phyloP scores from a whole-genome alignment of 2,113 vertebrate genomes.

The Tetrax tetrax region DNA sequence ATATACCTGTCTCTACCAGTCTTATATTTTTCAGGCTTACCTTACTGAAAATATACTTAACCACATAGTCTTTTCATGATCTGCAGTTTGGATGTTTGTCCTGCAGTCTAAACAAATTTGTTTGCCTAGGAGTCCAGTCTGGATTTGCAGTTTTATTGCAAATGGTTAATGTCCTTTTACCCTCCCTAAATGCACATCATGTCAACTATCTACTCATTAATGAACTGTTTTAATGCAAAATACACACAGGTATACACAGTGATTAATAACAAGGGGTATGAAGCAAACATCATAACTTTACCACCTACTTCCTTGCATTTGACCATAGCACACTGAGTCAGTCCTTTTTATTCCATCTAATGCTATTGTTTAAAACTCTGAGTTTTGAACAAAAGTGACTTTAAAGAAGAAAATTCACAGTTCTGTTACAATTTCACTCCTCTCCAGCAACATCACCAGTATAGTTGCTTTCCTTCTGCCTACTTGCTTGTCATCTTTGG shows the following conservation, averaged over 20 bases:
- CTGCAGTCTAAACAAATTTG: not conserved
- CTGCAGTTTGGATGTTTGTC: not conserved
- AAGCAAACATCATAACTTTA: not conserved
- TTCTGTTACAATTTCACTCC: not conserved
- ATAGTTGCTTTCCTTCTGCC: not conserved
- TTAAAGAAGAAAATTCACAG: not conserved
- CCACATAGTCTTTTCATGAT: not conserved
- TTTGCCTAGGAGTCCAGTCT: not conserved
- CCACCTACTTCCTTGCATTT: not conserved
- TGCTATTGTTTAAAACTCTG: not conserved
- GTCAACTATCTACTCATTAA: not conserved
- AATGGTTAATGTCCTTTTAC: not conserved
- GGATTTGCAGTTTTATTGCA: not conserved
- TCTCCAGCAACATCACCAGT: not conserved
- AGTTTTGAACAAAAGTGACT: not conserved
- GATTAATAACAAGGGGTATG: not conserved
- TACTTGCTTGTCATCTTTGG: not conserved
- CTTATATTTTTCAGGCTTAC: not conserved
- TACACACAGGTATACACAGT: not conserved
- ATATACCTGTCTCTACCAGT: not conserved
- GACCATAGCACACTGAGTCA: not conserved
- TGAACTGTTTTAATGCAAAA: not conserved
- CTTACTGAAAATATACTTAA: not conserved
- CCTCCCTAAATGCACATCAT: not conserved
- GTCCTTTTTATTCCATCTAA: not conserved